Base-by-base conservation (phyloP, 2,888 invertebrate species). In the Sicus ferrugineus region DNA sequence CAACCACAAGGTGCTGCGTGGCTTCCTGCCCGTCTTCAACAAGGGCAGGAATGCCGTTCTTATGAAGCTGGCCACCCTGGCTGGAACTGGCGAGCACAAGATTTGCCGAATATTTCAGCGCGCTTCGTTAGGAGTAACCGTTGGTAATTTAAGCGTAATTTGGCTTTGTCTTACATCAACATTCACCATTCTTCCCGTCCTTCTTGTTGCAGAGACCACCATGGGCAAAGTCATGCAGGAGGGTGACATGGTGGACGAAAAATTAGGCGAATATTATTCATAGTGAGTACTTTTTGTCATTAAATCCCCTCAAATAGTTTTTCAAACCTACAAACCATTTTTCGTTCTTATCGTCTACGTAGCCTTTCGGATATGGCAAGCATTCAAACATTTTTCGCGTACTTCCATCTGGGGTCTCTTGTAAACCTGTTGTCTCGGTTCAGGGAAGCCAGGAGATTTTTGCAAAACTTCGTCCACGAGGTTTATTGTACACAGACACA, bases 121-220 rank as follows among this genome's bases (percentile, higher is more conserved):
- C 2, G 14, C 68, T 21, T 16, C 70, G 3, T 58, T 73, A n/a
- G 59, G 72, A 28, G 67, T 73, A 31, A 59, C 69, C 5, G 67
- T 70, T 19, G 73, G 75, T 73, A 65, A 73, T 71, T 42, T 30
- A n/a, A n/a, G n/a, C n/a, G n/a, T n/a, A n/a, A n/a, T n/a, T n/a
- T n/a, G n/a, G n/a, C n/a, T n/a, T n/a, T n/a, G n/a, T n/a, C n/a
- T n/a, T n/a, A n/a, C n/a, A n/a, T n/a, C n/a, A n/a, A n/a, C n/a
- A n/a, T n/a, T n/a, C n/a, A n/a, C n/a, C n/a, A n/a, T n/a, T n/a
- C n/a, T n/a, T n/a, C n/a, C n/a, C n/a, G n/a, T n/a, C n/a, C n/a
- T n/a, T n/a, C n/a, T n/a, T n/a, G 56, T 70, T 0, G n/a, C 42
- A 75, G 75, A 75, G 69, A 75, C 75, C 6, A 75, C 75, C 6